Percentiles rank a stretch among this genome's conserved stretches.
Evolutionary conservation across 1,140 invertebrate species (phyloP).

Genomic region (Papilio polytes): DNA sequence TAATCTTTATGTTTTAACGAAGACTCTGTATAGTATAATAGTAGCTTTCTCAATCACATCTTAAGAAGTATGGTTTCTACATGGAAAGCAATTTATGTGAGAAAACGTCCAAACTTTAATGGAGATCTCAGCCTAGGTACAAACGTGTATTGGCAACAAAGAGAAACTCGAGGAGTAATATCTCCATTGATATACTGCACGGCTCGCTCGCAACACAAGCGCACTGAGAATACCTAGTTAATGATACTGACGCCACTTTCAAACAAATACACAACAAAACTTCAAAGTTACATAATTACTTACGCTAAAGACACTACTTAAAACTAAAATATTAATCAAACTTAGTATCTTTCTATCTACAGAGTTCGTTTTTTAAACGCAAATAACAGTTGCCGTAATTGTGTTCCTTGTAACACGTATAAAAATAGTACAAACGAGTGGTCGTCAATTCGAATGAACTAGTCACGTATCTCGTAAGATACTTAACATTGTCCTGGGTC

Average conservation of each 20-base stretch:
- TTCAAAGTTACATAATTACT: slow-evolving; percentile 1
- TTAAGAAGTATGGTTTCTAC: background rate
- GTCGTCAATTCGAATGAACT: slow-evolving; percentile 58
- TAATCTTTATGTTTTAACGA: background rate
- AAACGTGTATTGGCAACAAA: slow-evolving; percentile 4
- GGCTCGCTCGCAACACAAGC: slow-evolving; percentile 21
- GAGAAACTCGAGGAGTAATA: slow-evolving; percentile 25
- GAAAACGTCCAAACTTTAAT: slow-evolving; percentile 13
- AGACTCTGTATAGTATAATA: background rate
- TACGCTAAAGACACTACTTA: slow-evolving; percentile 1
- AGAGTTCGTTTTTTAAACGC: background rate
- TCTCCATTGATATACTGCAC: slow-evolving; percentile 28
- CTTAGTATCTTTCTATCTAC: background rate
- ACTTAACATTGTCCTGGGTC: slow-evolving; percentile 74
- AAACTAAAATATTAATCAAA: background rate
- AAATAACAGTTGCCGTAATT: slow-evolving; percentile 29
- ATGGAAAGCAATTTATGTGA: slow-evolving; percentile 14
- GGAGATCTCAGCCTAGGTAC: background rate
- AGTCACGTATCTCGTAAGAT: slow-evolving; percentile 67
- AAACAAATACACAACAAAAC: slow-evolving; percentile 25
- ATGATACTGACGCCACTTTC: slow-evolving; percentile 28
- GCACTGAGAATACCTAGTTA: slow-evolving; percentile 28
- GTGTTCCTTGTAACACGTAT: slow-evolving; percentile 32
- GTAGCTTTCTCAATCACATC: background rate
- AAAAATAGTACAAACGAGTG: slow-evolving; percentile 29